phyloP scores from a whole-genome alignment of 2,797 vertebrate species.

The Megalops cyprinoides region DNA sequence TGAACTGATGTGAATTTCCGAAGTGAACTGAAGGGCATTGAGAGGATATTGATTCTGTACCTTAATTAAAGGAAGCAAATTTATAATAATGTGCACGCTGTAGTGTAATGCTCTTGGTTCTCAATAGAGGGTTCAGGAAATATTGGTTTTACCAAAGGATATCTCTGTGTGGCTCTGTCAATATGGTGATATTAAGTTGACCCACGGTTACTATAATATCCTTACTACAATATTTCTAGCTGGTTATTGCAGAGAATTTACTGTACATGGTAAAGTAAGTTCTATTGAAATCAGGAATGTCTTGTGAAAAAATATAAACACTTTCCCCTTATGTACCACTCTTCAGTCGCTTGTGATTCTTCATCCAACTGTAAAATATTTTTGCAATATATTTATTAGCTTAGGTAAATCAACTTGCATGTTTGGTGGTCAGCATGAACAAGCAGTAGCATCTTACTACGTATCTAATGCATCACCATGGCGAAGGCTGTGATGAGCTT shows the following conservation, averaged over 20 bases:
- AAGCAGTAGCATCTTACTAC: background rate
- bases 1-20: background rate
- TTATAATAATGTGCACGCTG: background rate
- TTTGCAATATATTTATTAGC: background rate
- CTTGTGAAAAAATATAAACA: background rate
- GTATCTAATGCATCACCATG: background rate
- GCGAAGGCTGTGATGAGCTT: background rate
- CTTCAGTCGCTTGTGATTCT: background rate
- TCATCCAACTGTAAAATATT: background rate
- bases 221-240: background rate
- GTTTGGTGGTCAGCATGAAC: too few relatives aligned
- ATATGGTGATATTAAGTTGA: background rate
- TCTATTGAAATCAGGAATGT: background rate
- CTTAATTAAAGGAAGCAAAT: background rate
- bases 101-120: background rate
- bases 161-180: background rate
- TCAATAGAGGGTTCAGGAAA: background rate
- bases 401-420: background rate
- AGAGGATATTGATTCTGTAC: background rate
- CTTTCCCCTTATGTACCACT: background rate
- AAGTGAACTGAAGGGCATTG: slow-evolving; percentile 4
- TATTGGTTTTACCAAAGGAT: background rate
- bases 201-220: background rate
- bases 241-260: background rate
- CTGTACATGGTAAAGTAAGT: background rate